Base-by-base conservation (phyloP, 2,113 vertebrate genomes). In the Microtus ochrogaster region DNA sequence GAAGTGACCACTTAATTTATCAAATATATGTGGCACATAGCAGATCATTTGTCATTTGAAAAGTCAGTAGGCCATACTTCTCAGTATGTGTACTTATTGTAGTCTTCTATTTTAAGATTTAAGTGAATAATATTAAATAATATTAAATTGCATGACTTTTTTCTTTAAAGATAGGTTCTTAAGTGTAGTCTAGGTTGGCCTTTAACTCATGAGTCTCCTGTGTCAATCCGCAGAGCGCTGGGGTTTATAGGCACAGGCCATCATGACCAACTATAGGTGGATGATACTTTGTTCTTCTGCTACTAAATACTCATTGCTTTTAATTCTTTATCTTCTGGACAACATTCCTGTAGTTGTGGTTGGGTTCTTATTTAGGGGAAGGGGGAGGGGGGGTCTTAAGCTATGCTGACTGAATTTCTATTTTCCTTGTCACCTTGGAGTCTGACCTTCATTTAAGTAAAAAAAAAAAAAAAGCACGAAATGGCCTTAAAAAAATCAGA, bases 241-340 rank as follows among this genome's bases (percentile, higher is more conserved):
- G 22, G 86, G 30, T 73, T 61, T 52, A 52, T 10, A n/a, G 33
- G 21, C 22, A n/a, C 11, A 3, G 39, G 13, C 47, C 19, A 63
- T 55, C 28, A 47, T 63, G 26, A 26, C n/a, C 26, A 63, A 8
- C 28, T 44, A 12, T 63, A 24, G 52, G 33, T 93, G 5, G 44
- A n/a, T 90, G 65, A 10, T 95, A 85, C 90, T 77, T 95, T 74
- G 97, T 97, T 98, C 11, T 96, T n/a, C 36, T 86, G 36, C 52
- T 95, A 61, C 11, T 65, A 52, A 49, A 94, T 70, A 63, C 36
- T 95, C 79, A 95, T 97, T 95, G n/a, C 91, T 93, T 97, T 95
- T 76, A 79, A 73, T 96, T 97, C 97, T 61, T 3, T 91, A 73
- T 82, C 74, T 70, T 1, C 85, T 81, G 70, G 95, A 96, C 52